Percentiles rank a stretch among this genome's conserved stretches.
phyloP scores from a whole-genome alignment of 2,888 invertebrate species.

The Atherix ibis region DNA sequence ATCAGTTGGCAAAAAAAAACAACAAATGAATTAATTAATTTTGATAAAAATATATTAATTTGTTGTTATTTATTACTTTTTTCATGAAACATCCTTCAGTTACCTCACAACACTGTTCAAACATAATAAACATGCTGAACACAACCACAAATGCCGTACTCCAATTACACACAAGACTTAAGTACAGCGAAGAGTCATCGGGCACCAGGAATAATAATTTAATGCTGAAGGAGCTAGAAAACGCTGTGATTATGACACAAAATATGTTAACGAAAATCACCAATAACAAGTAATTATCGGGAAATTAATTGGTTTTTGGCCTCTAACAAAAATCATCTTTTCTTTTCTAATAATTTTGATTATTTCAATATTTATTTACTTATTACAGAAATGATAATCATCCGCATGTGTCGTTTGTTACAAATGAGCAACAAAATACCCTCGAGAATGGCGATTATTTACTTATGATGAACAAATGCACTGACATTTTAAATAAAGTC shows the following conservation, averaged over 20 bases:
- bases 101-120: conserved; percentile 44
- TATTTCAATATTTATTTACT: background rate
- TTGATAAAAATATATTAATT: too few species aligned
- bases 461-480: conserved; percentile 45
- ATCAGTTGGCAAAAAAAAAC: too few species aligned
- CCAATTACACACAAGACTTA: conserved; percentile 31
- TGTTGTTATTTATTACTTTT: too few species aligned
- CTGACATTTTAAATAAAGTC: conserved; percentile 42
- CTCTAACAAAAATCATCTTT: background rate
- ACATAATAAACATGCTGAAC: conserved; percentile 39
- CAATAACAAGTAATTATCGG: conserved; percentile 11
- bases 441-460: conserved; percentile 33
- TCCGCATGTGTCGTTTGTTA: conserved; percentile 15
- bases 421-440: conserved; percentile 17
- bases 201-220: conserved; percentile 19
- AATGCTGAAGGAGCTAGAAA: conserved; percentile 33
- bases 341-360: background rate
- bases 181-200: conserved; percentile 25
- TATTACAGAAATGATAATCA: conserved; percentile 15
- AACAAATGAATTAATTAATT: too few species aligned
- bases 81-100: too few species aligned
- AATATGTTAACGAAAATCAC: conserved; percentile 33
- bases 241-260: conserved; percentile 34
- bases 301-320: background rate
- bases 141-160: conserved; percentile 31